Conservation (phyloP, 1,140 invertebrate genomes). For the Neodiprion fabricii region DNA sequence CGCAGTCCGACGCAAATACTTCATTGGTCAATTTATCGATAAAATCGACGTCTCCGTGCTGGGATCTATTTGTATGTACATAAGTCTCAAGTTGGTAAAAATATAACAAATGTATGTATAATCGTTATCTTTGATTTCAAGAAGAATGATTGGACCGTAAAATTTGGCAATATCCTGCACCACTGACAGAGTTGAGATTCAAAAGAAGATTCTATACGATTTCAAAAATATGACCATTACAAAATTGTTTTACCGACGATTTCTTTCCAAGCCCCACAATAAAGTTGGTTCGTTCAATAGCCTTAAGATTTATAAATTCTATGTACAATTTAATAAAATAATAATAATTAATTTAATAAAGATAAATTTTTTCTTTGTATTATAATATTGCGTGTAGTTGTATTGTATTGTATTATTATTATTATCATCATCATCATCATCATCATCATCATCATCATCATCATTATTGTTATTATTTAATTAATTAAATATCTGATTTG, state of each 20-base stretch:
- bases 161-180: too few relatives aligned
- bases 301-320: constrained; percentile 49
- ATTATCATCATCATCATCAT: constrained; percentile 28
- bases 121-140: not conserved
- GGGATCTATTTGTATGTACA: not conserved
- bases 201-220: too few relatives aligned
- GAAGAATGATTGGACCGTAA: too few relatives aligned
- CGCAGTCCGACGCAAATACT: not conserved
- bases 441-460: constrained; percentile 43
- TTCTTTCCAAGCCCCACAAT: not conserved
- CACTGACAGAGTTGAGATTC: too few relatives aligned
- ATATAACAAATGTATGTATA: not conserved
- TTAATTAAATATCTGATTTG: constrained; percentile 47
- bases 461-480: constrained; percentile 42
- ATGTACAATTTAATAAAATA: constrained; percentile 57
- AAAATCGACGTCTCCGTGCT: not conserved
- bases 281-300: constrained; percentile 34
- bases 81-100: not conserved
- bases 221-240: too few relatives aligned
- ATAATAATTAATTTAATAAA: constrained; percentile 48
- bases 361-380: constrained; percentile 41
- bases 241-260: not conserved
- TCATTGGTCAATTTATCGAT: not conserved
- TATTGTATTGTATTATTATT: constrained; percentile 5
- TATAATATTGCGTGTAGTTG: constrained; percentile 37